Evolutionary conservation across 2,888 invertebrate genomes (phyloP).

Genomic region (Drosophila koepferae): DNA sequence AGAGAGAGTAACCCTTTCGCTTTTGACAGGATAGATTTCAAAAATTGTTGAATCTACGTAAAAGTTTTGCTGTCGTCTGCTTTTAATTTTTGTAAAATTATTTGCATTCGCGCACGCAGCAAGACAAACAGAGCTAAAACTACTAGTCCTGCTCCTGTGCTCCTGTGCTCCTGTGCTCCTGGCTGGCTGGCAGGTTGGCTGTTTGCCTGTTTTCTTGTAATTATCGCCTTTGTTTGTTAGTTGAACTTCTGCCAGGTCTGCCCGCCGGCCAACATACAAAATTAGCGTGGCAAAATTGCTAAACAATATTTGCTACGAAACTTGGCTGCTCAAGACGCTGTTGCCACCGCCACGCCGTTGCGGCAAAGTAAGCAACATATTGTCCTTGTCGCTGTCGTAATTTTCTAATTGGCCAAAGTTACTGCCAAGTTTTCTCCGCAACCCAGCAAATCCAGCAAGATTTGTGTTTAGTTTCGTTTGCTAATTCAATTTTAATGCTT

Average conservation of each 20-base stretch:
- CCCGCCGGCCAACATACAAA: conserved; percentile 81
- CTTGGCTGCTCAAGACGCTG: conserved; percentile 47
- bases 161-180: conserved; percentile 2
- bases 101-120: conserved; percentile 67
- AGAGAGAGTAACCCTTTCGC: conserved; percentile 70
- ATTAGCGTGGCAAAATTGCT: conserved; percentile 81
- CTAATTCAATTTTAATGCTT: conserved; percentile 84
- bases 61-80: conserved; percentile 70
- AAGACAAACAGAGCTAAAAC: conserved; percentile 58
- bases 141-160: conserved; percentile 17
- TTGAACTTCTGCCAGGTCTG: conserved; percentile 74
- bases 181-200: neutral
- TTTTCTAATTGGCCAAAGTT: conserved; percentile 78
- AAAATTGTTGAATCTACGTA: conserved; percentile 59
- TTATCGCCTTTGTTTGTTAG: conserved; percentile 81
- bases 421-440: conserved; percentile 63
- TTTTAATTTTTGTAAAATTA: conserved; percentile 75
- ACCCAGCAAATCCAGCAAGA: conserved; percentile 26
- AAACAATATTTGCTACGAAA: conserved; percentile 72
- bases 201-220: conserved; percentile 74
- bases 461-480: conserved; percentile 62
- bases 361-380: conserved; percentile 69
- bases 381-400: conserved; percentile 63
- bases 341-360: conserved; percentile 2
- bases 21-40: conserved; percentile 56